Base-by-base conservation (phyloP, 2,113 vertebrate species). In the Centropristis striata region DNA sequence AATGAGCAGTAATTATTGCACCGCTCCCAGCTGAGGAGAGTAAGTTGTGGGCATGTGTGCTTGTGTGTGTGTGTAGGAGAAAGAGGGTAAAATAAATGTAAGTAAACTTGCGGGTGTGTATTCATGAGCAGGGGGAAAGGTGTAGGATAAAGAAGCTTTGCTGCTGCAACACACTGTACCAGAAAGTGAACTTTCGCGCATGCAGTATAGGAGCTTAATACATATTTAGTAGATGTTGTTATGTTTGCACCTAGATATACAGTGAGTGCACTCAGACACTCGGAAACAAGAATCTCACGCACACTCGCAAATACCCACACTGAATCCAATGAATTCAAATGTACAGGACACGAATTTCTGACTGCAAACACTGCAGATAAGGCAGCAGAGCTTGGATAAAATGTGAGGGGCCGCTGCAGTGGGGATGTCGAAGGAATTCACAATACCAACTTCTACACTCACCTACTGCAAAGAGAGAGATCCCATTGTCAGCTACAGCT, bases 381-480 rank as follows among this genome's bases (percentile, higher is more conserved):
- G 88, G 59, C 3, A n/a, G 66, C 46, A 68, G 70, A 64, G 84
- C 60, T 28, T 2, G 6, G 85, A 89, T 88, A 77, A 84, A 88
- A 90, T 86, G 78, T 49, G 37, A 73, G 16, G 32, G 51, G 42
- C 42, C n/a, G 39, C 84, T 79, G 88, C 80, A 85, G 84, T 70
- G 76, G 75, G 64, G 75, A 79, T 68, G 85, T 71, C 49, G 47
- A 55, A 32, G 67, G 75, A 90, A 92, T 89, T 81, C 69, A 81
- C 68, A 90, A 88, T 77, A 74, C 13, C 42, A 27, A 66, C 58
- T 32, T 79, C 50, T 39, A 67, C 58, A 75, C 92, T 4, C 94
- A 98, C 97, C 97, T 44, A 98, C 92, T 79, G 96, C 95, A 88
- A 94, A 97, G 32, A 97, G 89, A 0, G 96, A 96, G 66, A 97